Evolutionary conservation across 2,113 vertebrate genomes (phyloP).

Genomic region (Tychaedon coryphoeus): DNA sequence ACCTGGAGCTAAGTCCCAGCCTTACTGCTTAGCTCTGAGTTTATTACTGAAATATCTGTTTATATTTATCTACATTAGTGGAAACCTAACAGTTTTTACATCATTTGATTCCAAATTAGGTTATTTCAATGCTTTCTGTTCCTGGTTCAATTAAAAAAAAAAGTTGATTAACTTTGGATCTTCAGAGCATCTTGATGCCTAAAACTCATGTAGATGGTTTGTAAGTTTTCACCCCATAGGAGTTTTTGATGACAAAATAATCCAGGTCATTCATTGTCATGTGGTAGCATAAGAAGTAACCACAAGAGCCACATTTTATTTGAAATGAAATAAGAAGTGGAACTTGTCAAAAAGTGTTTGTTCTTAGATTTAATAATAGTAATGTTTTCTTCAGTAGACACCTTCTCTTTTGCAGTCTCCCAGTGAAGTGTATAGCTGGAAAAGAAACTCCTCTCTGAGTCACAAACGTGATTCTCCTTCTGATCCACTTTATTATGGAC

Average conservation of each 20-base stretch:
- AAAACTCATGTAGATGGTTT: neutral
- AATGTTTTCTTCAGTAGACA: neutral
- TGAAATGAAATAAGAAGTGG: neutral
- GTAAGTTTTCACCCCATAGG: neutral
- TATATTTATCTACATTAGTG: neutral
- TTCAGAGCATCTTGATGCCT: neutral
- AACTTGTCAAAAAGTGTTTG: neutral
- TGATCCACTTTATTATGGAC: conserved; percentile 77
- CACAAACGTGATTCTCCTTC: conserved; percentile 30
- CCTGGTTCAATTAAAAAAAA: neutral
- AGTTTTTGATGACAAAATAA: neutral
- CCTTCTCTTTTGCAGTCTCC: conserved; percentile 79
- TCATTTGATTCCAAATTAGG: neutral
- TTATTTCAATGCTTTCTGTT: neutral
- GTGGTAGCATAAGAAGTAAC: neutral
- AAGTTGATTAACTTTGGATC: neutral
- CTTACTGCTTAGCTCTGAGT: neutral
- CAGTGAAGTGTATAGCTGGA: conserved; percentile 91
- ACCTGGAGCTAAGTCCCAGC: neutral
- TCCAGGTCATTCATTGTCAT: neutral
- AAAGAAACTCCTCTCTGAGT: conserved; percentile 75
- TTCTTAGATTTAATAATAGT: neutral
- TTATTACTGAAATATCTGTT: neutral
- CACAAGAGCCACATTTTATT: neutral
- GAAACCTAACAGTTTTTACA: neutral